Evolutionary conservation across 1,140 invertebrate species (phyloP), one percentile per base, ranked within the genome.

Genomic region (Dendrolimus punctatus): DNA sequence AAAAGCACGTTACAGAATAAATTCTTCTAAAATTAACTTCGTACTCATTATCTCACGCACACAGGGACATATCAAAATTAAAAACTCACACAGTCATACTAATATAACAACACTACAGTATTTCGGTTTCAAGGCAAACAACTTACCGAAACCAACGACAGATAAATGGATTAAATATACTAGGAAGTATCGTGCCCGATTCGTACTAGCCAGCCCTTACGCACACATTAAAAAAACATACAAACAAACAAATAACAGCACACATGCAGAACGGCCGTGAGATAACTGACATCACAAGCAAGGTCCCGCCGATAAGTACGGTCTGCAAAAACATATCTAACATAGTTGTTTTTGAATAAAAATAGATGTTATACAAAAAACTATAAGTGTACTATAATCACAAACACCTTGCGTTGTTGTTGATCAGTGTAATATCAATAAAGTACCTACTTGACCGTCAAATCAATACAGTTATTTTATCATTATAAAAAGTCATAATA

Each of bases 281-380:
- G 80, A 79, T 81, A 81, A 78, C 78, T 81, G 72, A 81, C 76
- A 80, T 81, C 72, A 77, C 71, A 71, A 23, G 63, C 78, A 79
- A 84, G 80, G 80, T 80, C 73, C 69, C 66, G 51, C 53, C 56
- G 48, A 50, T 46, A 49, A 36, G 71, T 80, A 82, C 51, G 7
- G 74, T 60, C 58, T 60, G 68, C 66, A 73, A 58, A 63, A 57
- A n/a, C 9, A 49, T 36, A 23, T 39, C 40, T 7, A 50, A 52
- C 39, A 47, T 51, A 49, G 53, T 53, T 47, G 44, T 40, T 53
- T 40, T 53, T 49, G 2, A 49, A 10, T 59, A 42, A 39, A 50
- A 49, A 6, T 23, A 23, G 23, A 23, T 23, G 23, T 23, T 23
- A 23, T 23, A 23, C 23, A 23, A 23, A 23, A 23, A 23, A 23